Conservation (phyloP, 1,140 invertebrate species). For the Diabrotica virgifera region DNA sequence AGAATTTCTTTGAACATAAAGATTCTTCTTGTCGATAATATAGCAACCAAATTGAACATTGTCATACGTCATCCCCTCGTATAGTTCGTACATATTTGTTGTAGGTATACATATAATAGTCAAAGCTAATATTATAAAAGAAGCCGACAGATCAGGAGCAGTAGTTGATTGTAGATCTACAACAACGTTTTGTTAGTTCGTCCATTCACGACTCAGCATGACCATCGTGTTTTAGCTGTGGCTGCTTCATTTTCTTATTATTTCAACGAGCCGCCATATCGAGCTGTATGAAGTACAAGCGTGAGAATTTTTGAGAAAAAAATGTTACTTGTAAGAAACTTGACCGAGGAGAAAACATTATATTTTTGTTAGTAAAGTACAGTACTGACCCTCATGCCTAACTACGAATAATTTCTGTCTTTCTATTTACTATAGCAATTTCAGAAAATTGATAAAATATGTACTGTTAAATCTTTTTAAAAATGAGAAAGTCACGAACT, state of each 20-base stretch:
- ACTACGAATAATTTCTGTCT: too few relatives aligned
- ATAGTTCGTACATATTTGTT: too few relatives aligned
- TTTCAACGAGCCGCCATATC: background rate
- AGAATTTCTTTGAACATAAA: too few relatives aligned
- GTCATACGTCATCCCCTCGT: too few relatives aligned
- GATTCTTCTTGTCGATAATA: too few relatives aligned
- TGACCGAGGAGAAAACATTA: background rate
- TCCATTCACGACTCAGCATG: background rate
- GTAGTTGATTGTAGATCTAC: background rate
- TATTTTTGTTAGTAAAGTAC: background rate
- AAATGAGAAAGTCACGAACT: too few relatives aligned
- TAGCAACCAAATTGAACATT: too few relatives aligned
- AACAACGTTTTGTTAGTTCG: too few relatives aligned
- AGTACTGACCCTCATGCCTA: background rate
- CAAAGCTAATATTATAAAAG: background rate
- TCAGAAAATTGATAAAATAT: too few relatives aligned
- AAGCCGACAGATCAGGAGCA: background rate
- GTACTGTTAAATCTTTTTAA: too few relatives aligned
- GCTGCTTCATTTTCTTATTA: background rate
- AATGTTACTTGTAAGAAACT: background rate
- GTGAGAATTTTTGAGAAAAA: constrained; percentile 1
- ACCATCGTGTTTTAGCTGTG: background rate
- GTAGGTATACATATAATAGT: too few relatives aligned
- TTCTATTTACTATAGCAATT: too few relatives aligned
- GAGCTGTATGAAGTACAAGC: background rate